Conservation (phyloP, 2,888 invertebrate species). For the Pseudococcus longispinus region DNA sequence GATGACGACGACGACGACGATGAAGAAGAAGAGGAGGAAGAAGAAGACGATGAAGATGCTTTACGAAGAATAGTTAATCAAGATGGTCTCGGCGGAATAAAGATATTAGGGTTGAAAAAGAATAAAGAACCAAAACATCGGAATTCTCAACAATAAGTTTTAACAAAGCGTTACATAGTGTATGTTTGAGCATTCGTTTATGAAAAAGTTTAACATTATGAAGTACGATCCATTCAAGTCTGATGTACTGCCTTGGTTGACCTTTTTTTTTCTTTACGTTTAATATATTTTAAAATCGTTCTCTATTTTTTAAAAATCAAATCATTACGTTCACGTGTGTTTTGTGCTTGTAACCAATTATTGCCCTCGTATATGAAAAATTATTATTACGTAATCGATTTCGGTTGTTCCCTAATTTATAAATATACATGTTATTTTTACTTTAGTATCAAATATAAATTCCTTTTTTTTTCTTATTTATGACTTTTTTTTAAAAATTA, state of each 20-base stretch:
- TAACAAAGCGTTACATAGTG: background rate
- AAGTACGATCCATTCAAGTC: background rate
- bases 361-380: background rate
- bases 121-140: conserved; percentile 35
- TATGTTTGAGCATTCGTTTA: background rate
- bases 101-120: conserved; percentile 7
- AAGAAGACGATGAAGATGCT: conserved; percentile 45
- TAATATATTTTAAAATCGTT: conserved; percentile 13
- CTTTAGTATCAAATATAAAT: background rate
- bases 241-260: conserved; percentile 28
- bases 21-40: conserved; percentile 49
- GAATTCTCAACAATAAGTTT: background rate
- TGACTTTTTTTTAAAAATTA: background rate
- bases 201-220: background rate
- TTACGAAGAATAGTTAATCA: conserved; percentile 22
- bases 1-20: conserved; percentile 52
- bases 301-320: background rate
- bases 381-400: background rate
- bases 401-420: conserved; percentile 17
- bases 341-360: background rate
- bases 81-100: background rate
- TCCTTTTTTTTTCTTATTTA: background rate
- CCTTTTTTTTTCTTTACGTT: background rate
- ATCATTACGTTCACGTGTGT: background rate
- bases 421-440: background rate